Evolutionary conservation across 2,797 vertebrate species (phyloP), one percentile per base, ranked within the genome.

Genomic region (Molossus alvarezi): DNA sequence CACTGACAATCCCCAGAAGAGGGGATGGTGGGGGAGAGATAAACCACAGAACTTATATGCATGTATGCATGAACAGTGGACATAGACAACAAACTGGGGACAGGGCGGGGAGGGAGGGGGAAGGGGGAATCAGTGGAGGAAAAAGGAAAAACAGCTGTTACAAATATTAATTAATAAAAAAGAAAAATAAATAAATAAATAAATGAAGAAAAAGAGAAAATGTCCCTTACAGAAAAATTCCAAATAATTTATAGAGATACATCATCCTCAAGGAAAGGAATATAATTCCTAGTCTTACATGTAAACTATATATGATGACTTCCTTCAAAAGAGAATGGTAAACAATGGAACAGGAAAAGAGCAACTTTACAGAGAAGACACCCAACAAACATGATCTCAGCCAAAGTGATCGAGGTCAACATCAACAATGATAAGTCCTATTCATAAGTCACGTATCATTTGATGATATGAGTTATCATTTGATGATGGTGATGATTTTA

Each of bases 301-400:
- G 23, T 65, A 6, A 71, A 65, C 2, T 45, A 8, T 18, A 41
- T 20, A 45, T 13, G 25, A n/a, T 13, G 27, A 76, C 33, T 75
- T 65, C 12, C 48, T 67, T 33, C 18, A 33, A 65, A 57, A 84
- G 10, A 65, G 9, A 64, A 51, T 3, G 41, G 41, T 45, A 45
- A 75, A 37, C 23, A 17, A n/a, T 15, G 29, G 12, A 23, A 20
- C 9, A 79, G 6, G 29, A 60, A 29, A 64, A 55, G 29, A 55
- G 60, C 4, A 88, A 58, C 25, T 60, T 86, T 80, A 96, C 69
- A 79, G 90, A 64, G 86, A 97, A 89, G 71, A 84, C 21, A 95
- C 29, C 37, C 57, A 33, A 92, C 48, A 57, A 84, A 62, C 23
- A 65, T 25, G 53, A 75, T 57, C 48, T 67, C 58, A 58, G 14